Evolutionary conservation across 1,140 invertebrate genomes (phyloP), one percentile per base, ranked within the genome.

Genomic region (Anadara kagoshimensis): DNA sequence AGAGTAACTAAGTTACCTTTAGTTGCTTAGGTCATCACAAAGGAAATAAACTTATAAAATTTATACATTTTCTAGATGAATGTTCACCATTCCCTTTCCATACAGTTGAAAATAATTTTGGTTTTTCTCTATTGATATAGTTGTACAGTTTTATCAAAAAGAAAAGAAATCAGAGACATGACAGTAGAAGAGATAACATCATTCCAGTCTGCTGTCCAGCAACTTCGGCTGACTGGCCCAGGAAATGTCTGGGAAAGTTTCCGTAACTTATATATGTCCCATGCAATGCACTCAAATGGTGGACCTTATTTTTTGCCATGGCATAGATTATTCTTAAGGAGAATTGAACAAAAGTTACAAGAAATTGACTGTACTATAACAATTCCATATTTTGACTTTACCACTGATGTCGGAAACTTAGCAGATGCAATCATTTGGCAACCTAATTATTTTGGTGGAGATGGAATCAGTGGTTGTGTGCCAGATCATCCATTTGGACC

Each of bases 361-460:
- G 77, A 86, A 58, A 78, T 87, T 11, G 85, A 87, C 78, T 86
- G 86, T 61, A 66, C 59, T 44, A 79, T 87, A 51, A 80, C 84
- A 5, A 62, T 87, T 18, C 86, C 86, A n/a, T 87, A 86, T 69
- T 86, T 83, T 67, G 86, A 87, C 68, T 86, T 87, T 61, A 85
- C 85, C 0, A 87, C 86, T n/a, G 86, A 87, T 75, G 76, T 83
- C 16, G 84, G 83, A 5, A 80, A 82, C 47, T 82, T 87, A 62
- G 70, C 76, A 20, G 73, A 84, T 41, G 84, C 86, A 4, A 74
- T 86, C 16, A 73, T 87, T 20, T 87, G 86, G 86, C 85, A 87
- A 78, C 80, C 85, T 45, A 84, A 83, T 49, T 84, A 78, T 47
- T 87, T 87, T 78, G 86, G 86, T 29, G 84, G 86, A 7, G 64